phyloP scores from a whole-genome alignment of 2,797 vertebrate species.

The Platalea minor region DNA sequence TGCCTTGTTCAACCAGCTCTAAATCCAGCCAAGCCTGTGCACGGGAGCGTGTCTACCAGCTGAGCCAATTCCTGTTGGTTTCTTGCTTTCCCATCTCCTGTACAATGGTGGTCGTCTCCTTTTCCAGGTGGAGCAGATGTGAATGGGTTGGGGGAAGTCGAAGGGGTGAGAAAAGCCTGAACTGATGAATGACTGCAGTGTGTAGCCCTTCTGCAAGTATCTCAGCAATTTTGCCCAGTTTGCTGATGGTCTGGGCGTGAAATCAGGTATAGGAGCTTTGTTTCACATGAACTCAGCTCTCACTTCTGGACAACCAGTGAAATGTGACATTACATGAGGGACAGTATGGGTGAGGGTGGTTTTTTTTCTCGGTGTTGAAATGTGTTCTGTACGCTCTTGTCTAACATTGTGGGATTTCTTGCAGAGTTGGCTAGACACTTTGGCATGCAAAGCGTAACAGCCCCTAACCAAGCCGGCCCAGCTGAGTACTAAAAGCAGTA shows the following conservation, averaged over 20 bases:
- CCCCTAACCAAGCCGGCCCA: conserved; percentile 35
- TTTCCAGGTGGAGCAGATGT: conserved; percentile 1
- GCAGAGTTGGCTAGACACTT: conserved; percentile 62
- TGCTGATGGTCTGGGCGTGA: conserved; percentile 18
- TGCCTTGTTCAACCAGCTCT: not conserved
- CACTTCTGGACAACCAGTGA: not conserved
- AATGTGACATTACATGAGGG: not conserved
- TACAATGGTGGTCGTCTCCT: not conserved
- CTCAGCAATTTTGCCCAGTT: not conserved
- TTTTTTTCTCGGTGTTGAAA: not conserved
- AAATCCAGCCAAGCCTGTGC: not conserved
- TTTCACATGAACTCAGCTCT: conserved; percentile 18
- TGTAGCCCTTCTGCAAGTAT: not conserved
- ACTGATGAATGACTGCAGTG: not conserved
- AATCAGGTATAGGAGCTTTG: conserved; percentile 35
- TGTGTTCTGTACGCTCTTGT: conserved; percentile 44
- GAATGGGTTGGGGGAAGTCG: not conserved
- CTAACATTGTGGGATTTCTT: conserved; percentile 59
- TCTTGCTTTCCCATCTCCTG: not conserved
- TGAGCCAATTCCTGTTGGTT: not conserved
- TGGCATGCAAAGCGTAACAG: conserved; percentile 56
- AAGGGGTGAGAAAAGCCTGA: not conserved
- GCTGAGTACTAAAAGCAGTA: conserved; percentile 49
- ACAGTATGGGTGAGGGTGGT: not conserved
- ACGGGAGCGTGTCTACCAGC: not conserved